Base-by-base conservation (phyloP, 1,140 invertebrate species). In the Leguminivora glycinivorella region DNA sequence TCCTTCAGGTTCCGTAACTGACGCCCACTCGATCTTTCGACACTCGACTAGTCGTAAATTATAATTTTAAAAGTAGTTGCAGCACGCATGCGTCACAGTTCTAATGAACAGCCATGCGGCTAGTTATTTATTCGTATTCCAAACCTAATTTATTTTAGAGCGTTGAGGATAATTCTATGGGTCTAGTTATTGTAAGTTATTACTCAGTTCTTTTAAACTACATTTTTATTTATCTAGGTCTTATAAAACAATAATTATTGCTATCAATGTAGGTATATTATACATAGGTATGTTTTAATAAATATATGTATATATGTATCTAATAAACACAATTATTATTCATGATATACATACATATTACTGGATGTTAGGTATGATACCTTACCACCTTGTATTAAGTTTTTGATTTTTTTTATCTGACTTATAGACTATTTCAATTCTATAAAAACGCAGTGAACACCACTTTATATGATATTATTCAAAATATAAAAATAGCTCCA, bases 41-140 rank as follows among this genome's bases (percentile, higher is more conserved):
- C 87, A 89, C 83, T 83, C 78, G 80, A 84, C 83, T 83, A 87
- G 76, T 80, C 79, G 85, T 89, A 89, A 88, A 89, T 91, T 89
- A 89, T 89, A 85, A 88, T 87, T 87, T 87, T 84, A 82, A 88
- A 87, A 82, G 77, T 78, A 68, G 75, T 66, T 40, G 71, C 58
- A 70, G 70, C 69, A 75, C 67, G 72, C 71, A 78, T 74, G 68
- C 74, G 68, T 70, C 72, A 66, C 71, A 72, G 71, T 47, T 72
- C 56, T 73, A 70, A 73, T 68, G 52, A 73, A 70, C 68, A 47
- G 66, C 60, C 60, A 52, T 58, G 25, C 63, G 12, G 6, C 58
- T 17, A 17, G 58, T 63, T 29, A 29, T 34, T 63, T 63, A 63
- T 63, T 63, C n/a, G 25, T 26, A 63, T 29, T 63, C 58, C 29